Evolutionary conservation across 2,113 vertebrate species (phyloP).

Genomic region (Crocuta crocuta): DNA sequence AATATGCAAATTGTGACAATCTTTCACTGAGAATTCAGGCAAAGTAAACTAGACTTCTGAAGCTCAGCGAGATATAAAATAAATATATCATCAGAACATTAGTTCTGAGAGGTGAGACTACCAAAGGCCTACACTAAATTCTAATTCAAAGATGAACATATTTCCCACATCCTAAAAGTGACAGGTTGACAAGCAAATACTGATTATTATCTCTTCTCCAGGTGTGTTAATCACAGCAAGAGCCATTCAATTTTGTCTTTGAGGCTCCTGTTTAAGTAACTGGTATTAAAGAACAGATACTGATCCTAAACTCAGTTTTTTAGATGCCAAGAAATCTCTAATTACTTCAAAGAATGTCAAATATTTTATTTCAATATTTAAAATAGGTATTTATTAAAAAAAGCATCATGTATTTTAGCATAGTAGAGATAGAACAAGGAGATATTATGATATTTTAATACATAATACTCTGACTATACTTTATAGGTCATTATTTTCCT

Average conservation of each 20-base stretch:
- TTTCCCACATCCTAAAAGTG: constrained; percentile 24
- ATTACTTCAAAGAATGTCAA: constrained; percentile 21
- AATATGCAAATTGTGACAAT: constrained; percentile 31
- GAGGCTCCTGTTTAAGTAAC: neutral
- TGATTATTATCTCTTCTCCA: constrained; percentile 24
- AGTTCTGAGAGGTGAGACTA: neutral
- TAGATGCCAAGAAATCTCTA: neutral
- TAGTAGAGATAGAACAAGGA: neutral
- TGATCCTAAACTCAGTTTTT: constrained; percentile 25
- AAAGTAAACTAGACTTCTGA: constrained; percentile 48
- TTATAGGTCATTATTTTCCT: constrained; percentile 37
- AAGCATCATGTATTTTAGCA: neutral
- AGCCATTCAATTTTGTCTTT: neutral
- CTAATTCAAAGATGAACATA: neutral
- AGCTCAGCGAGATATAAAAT: constrained; percentile 32
- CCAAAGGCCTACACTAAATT: constrained; percentile 38
- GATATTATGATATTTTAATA: neutral
- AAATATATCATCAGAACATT: neutral
- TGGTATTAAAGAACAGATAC: constrained; percentile 13
- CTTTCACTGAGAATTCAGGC: constrained; percentile 6
- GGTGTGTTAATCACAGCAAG: neutral
- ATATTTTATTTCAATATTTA: neutral
- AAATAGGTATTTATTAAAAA: neutral
- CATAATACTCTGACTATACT: neutral
- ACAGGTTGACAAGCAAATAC: neutral